Base-by-base conservation (phyloP, 2,888 invertebrate species). In the Aporophyla lueneburgensis region DNA sequence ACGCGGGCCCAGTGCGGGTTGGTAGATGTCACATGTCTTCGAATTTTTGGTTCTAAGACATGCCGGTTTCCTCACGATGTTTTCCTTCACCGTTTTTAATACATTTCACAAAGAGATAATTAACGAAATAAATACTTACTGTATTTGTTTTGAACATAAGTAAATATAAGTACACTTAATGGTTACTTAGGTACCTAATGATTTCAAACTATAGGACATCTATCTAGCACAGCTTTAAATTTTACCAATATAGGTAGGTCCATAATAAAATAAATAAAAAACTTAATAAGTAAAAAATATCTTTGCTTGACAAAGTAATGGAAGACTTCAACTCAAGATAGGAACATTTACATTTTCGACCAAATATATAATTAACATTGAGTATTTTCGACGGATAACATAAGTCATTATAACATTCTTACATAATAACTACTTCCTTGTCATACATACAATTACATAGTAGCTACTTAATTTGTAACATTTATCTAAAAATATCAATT, bases 341-440 rank as follows among this genome's bases (percentile, higher is more conserved):
- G 65, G 59, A 69, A 72, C 72, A 49, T 27, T 63, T 43, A 81
- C 62, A 61, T 33, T 43, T 33, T 58, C 21, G 16, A 61, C 9
- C 1, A 78, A 53, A 51, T 62, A 54, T 56, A 67, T 40, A 16
- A 61, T 53, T 14, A 59, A 74, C 33, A 68, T 58, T 16, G 69
- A 72, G 63, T 73, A 70, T 74, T 61, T 68, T 40, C 46, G 67
- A 70, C 62, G 58, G 62, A 83, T 54, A 83, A 73, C 67, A 61
- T 82, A 70, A 61, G 51, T 68, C 59, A 71, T 71, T 76, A 63
- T 56, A 84, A 84, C 68, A 84, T 84, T 84, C 77, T 54, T 78
- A 72, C 56, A 65, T 81, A 78, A 84, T 84, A 63, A 83, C 71
- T 49, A 87, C 86, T 87, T 87, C 84, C 87, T 87, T 72, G 77